Base-by-base conservation (phyloP, 1,140 invertebrate species). In the Zaprionus taronus region DNA sequence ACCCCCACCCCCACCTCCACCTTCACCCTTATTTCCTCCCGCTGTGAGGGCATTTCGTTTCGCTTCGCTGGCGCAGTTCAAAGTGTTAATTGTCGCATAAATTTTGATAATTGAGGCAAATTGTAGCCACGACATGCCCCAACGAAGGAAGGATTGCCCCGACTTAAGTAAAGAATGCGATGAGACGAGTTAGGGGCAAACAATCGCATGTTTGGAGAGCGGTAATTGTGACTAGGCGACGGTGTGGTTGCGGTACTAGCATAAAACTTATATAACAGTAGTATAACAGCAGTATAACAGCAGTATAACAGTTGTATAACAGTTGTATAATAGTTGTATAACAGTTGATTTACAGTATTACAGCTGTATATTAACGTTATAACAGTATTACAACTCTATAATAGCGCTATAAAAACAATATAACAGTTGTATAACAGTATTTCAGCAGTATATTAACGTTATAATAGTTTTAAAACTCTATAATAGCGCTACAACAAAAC, bases 71-170 rank as follows among this genome's bases (percentile, higher is more conserved):
- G 63, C 51, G 76, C 77, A 84, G 85, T 81, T 85, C 79, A 85
- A 67, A 82, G 85, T 90, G 85, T 90, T 90, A 90, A 90, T 90
- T 87, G 81, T 76, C 71, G 78, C 78, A 78, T 87, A 82, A 81
- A 87, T 86, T 86, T 80, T 38, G 77, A 70, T 86, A 86, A 86
- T 89, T 89, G 83, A 70, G 72, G 60, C 47, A 61, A 76, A 61
- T 76, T 76, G 60, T 41, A 34, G 60, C 22, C 22, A 3, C 12
- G 51, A 31, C 17, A 38, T 49, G 44, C 15, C 56, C 22, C 51
- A 38, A 41, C 38, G 38, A 44, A 9, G n/a, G n/a, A 47, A 70
- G 72, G 67, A 75, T 70, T 41, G 67, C 24, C 12, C 20, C 26
- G 31, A 14, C 31, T 31, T 38, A 44, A 28, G 15, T 24, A 2